Evolutionary conservation across 2,113 vertebrate species (phyloP), one percentile per base, ranked within the genome.

Genomic region (Dicentrarchus labrax): DNA sequence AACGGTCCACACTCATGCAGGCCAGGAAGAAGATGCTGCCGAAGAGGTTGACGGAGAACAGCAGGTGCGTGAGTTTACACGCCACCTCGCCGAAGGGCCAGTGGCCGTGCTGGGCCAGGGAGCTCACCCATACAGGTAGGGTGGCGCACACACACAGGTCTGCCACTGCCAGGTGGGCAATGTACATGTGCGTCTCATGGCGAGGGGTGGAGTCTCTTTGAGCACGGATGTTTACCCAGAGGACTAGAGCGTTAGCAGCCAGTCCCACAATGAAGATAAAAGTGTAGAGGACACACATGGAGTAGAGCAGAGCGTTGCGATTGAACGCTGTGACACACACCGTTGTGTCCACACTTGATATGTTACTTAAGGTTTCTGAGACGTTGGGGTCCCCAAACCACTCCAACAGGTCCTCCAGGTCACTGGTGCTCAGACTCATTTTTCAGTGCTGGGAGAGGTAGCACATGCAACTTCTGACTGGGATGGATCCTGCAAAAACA

Each of bases 1-100:
- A 99, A 66, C 98, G 97, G 92, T 99, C 98, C 82, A 98, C 95
- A 0, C 98, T 99, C 97, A 99, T 99, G 93, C 97, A 98, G 0
- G 96, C 95, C 82, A 99, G 90, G 94, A 99, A 98, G 94, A 99
- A 98, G 94, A 99, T 99, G 93, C 98, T 98, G 76, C 98, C 76
- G 1, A 97, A 98, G 65, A 99, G 95, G 94, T 99, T 99, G 95
- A 99, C 96, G 64, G 96, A 97, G 92, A 98, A 99, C 56, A 98
- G 91, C 74, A 98, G 95, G 89, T 99, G 97, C 0, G 97, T 97
- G 85, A 98, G 85, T 90, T 99, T 99, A 88, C 98, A 99, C 0
- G 96, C 97, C 87, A 95, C 94, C 86, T 97, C 96, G 0, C 98
- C 98, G 82, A 99, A 97, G 43, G 96, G 93, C 98, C 98, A 99